Evolutionary conservation across 2,888 invertebrate genomes (phyloP), one percentile per base, ranked within the genome.

Genomic region (Leptopilina drosophilae): DNA sequence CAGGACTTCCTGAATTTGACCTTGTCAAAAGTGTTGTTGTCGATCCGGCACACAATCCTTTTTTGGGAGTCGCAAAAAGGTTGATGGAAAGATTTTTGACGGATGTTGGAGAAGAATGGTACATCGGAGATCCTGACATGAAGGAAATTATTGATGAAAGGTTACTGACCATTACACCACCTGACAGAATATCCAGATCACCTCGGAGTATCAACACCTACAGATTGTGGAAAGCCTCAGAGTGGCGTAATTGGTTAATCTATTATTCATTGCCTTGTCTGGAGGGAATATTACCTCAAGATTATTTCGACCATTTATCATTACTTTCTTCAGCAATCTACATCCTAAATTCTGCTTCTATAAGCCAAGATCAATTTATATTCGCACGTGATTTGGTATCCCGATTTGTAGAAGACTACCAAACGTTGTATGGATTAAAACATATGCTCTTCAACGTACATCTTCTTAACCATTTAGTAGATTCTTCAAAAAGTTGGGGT

Each of bases 221-320:
- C 0, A 49, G 12, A 49, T 11, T 11, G 49, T 49, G 49, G 49
- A 49, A 49, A 49, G 49, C 49, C 9, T 49, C 12, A 11, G 11
- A 49, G 11, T 49, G 49, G 49, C 8, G 49, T 1, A 49, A 49
- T 49, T 49, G 73, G 53, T 49, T 73, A 12, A 20, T 53, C 4
- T 73, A 73, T 73, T 73, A 53, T n/a, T 20, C 53, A 33, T 2
- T 53, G 5, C 73, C 73, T 49, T 53, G 53, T 53, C 56, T 49
- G 9, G 11, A 8, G 1, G 49, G 49, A 49, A 49, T 49, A 9
- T 49, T 49, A 11, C 3, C 8, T 9, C 9, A 49, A 49, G 9
- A 12, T 8, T 53, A 53, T 9, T 26, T 26, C 5, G 15, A 56
- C 5, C 73, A 56, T 6, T 59, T 42, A 26, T 40, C 8, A 12